These are phyloP conservation scores for Phaenicophaeus curvirostris DNA, from an alignment of 2,797 vertebrate genomes.

Conservation along the genomic window DNA sequence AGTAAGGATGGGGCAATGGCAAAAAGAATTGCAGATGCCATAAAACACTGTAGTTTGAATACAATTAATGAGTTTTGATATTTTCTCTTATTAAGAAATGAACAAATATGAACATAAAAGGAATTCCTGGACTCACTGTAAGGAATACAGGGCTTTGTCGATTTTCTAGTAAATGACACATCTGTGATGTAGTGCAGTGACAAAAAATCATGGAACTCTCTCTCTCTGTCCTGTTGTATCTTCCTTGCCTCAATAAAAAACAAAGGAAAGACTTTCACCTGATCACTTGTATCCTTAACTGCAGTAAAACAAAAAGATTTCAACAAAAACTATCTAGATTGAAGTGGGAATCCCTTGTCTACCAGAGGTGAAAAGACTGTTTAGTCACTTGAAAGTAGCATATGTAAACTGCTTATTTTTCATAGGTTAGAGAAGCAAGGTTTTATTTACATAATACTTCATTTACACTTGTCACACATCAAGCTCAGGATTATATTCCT, in stretches of 20 bases:
- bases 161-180: not conserved
- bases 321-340: not conserved
- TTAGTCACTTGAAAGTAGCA: not conserved
- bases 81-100: not conserved
- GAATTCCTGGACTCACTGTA: not conserved
- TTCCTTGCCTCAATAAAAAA: not conserved
- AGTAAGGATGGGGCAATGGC: fast-evolving
- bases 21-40: not conserved
- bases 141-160: not conserved
- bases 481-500: not conserved
- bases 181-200: not conserved
- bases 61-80: not conserved
- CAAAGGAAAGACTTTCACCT: not conserved
- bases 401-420: not conserved
- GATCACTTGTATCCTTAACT: not conserved
- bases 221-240: not conserved
- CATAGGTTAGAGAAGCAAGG: not conserved
- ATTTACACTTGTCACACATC: not conserved
- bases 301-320: not conserved
- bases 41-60: not conserved
- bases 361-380: not conserved
- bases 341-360: not conserved
- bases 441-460: constrained; percentile 20
- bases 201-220: not conserved
- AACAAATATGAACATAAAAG: not conserved